A percentile compares a stretch with the other conserved stretches of the same genome.
phyloP scores from a whole-genome alignment of 2,888 invertebrate species.

The Branchipolynoe longqiensis region DNA sequence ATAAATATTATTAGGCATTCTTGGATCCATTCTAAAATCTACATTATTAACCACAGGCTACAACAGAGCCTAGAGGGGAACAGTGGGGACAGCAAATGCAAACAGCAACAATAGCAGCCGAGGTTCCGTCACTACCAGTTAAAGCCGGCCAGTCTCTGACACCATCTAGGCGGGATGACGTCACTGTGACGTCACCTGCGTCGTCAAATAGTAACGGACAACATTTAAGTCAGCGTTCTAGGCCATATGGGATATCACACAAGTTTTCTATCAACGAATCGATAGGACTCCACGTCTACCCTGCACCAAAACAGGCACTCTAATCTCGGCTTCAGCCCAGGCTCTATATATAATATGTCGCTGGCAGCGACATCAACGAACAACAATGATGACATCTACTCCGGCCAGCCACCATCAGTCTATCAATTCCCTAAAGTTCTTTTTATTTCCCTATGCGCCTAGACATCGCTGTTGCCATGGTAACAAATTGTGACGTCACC shows the following conservation, averaged over 20 bases:
- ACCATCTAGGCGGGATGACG: not conserved
- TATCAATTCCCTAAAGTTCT: too few relatives aligned
- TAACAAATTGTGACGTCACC: too few relatives aligned
- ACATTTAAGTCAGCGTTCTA: too few relatives aligned
- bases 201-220: too few relatives aligned
- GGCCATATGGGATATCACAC: conserved; percentile 11
- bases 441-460: too few relatives aligned
- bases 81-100: not conserved
- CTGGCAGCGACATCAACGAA: too few relatives aligned
- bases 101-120: conserved; percentile 44
- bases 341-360: too few relatives aligned
- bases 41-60: conserved; percentile 14
- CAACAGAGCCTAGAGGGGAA: conserved; percentile 31
- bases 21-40: conserved; percentile 38
- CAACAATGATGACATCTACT: not conserved
- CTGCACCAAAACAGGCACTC: too few relatives aligned
- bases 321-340: too few relatives aligned
- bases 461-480: too few relatives aligned
- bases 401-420: not conserved
- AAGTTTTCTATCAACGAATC: not conserved
- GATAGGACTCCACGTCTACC: too few relatives aligned
- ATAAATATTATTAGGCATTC: conserved; percentile 25
- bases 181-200: not conserved
- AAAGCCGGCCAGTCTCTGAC: conserved; percentile 8
- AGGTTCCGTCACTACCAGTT: conserved; percentile 16